These are phyloP conservation scores for Drosophila crucigera DNA, from an alignment of 2,888 invertebrate genomes.

Conservation along the genomic window DNA sequence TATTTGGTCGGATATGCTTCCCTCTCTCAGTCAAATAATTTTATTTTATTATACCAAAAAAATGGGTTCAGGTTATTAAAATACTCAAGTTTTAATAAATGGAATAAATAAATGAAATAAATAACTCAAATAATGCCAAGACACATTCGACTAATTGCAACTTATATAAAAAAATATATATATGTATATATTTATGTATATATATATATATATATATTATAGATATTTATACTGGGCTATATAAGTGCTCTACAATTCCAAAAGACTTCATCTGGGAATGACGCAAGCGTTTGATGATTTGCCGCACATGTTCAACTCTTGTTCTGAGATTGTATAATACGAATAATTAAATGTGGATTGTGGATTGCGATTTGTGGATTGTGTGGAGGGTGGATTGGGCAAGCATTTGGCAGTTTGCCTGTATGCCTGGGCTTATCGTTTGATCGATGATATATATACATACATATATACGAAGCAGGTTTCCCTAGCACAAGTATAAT, in stretches of 20 bases:
- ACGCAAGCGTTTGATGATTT: slow-evolving; percentile 44
- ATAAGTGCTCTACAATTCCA: not conserved
- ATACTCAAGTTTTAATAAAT: not conserved
- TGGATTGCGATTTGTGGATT: slow-evolving; percentile 12
- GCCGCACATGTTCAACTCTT: slow-evolving; percentile 40
- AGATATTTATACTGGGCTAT: not conserved
- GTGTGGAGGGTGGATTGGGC: slow-evolving; percentile 3
- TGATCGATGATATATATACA: slow-evolving; percentile 37
- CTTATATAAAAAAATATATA: not conserved
- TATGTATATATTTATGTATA: too few species aligned
- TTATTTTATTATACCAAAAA: not conserved
- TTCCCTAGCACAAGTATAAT: slow-evolving; percentile 14
- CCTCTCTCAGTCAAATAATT: not conserved
- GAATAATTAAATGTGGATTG: not conserved
- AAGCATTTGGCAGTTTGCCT: slow-evolving; percentile 30
- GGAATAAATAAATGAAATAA: not conserved
- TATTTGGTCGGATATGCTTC: not conserved
- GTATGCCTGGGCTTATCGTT: slow-evolving; percentile 56
- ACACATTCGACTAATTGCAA: not conserved
- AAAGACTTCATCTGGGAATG: slow-evolving; percentile 24
- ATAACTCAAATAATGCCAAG: not conserved
- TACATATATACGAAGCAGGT: slow-evolving; percentile 38
- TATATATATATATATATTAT: not conserved
- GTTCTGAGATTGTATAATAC: slow-evolving; percentile 19
- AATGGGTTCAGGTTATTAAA: not conserved